These are phyloP conservation scores for Melanocharis versteri DNA, from an alignment of 2,113 vertebrate species.

Conservation along the genomic window DNA sequence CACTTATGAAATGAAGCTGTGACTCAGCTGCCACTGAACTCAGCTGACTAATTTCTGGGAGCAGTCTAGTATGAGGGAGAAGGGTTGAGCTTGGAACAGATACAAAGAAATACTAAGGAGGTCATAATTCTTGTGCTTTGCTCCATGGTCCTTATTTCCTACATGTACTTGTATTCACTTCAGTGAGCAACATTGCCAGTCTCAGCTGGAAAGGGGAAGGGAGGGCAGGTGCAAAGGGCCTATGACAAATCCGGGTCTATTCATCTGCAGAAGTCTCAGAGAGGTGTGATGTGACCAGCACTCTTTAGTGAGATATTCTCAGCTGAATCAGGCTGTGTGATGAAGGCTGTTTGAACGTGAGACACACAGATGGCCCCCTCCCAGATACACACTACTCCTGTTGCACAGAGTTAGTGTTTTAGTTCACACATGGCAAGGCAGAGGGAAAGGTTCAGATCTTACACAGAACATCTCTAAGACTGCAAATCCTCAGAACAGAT, in stretches of 20 bases:
- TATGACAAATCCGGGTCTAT: background rate
- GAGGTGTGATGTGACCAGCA: background rate
- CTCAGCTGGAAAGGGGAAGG: background rate
- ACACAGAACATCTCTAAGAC: background rate
- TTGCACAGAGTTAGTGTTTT: background rate
- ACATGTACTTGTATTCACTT: background rate
- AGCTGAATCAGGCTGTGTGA: rapidly evolving
- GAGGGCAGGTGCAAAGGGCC: background rate
- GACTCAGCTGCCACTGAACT: rapidly evolving
- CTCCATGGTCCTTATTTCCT: background rate
- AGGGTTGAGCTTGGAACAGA: background rate
- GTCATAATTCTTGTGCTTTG: background rate
- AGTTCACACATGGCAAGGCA: background rate
- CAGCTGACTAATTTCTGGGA: background rate
- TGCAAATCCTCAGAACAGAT: background rate
- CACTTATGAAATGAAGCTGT: background rate
- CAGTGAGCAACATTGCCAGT: background rate
- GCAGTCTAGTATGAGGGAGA: background rate
- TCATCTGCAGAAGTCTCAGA: background rate
- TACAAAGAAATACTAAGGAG: background rate
- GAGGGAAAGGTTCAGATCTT: background rate
- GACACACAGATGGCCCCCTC: background rate
- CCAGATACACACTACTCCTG: rapidly evolving
- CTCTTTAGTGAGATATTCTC: background rate
- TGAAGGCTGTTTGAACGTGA: background rate